phyloP scores from a whole-genome alignment of 2,113 vertebrate genomes.

The Mohoua ochrocephala region DNA sequence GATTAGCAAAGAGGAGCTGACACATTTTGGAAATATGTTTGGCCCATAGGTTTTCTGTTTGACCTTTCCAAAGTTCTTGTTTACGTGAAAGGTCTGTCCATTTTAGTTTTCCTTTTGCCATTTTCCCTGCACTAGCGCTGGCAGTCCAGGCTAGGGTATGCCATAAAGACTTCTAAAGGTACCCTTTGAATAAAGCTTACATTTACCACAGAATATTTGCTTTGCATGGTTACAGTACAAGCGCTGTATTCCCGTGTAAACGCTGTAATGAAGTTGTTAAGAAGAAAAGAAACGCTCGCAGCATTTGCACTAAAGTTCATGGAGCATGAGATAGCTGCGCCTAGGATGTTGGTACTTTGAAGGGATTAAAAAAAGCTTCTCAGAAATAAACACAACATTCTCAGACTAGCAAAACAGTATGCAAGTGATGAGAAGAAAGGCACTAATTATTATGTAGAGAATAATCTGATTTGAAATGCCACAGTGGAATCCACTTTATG shows the following conservation, averaged over 20 bases:
- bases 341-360: neutral
- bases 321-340: neutral
- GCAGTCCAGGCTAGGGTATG: neutral
- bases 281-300: neutral
- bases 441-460: neutral
- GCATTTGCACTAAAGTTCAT: slow-evolving; percentile 17
- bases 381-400: neutral
- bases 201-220: neutral
- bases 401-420: neutral
- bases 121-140: neutral
- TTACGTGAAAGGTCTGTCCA: neutral
- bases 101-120: neutral
- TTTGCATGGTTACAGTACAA: neutral
- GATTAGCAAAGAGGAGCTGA: neutral
- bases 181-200: slow-evolving; percentile 12
- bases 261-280: slow-evolving; percentile 16
- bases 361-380: neutral
- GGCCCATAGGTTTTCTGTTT: neutral
- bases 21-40: neutral
- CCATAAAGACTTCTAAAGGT: neutral
- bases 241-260: neutral
- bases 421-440: neutral
- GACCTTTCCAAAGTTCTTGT: neutral
- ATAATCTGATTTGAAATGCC: neutral
- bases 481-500: neutral